Evolutionary conservation across 2,113 vertebrate species (phyloP), one percentile per base, ranked within the genome.

Genomic region (Mastomys natalensis): DNA sequence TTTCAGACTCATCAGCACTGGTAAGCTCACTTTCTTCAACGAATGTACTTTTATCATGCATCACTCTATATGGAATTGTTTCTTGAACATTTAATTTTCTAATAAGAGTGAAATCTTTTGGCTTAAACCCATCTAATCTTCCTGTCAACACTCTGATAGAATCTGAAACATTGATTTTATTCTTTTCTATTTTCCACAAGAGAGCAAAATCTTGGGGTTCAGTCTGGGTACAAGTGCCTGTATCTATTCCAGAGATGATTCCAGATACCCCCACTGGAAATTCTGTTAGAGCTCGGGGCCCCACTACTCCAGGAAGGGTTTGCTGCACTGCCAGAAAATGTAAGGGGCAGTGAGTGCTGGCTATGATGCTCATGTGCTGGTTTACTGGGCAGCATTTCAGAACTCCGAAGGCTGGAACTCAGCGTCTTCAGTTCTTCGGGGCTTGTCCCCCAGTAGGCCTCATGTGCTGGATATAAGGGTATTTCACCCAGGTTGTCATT

Each of bases 201-300:
- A 99, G 93, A 86, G 99, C 99, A 97, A 99, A 99, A 97, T 99
- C 99, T 87, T 99, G 98, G 43, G 99, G 98, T 90, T 99, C 99
- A 19, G 99, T 99, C 97, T 99, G 99, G 22, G 99, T 98, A 96
- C 60, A 29, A 37, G 91, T 92, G 84, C 70, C 97, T 80, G 91
- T 90, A 58, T 98, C 98, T 51, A 89, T 29, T 87, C 3, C 11
- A 9, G 66, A 81, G 0, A 64, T 48, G 1, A 17, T 7, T 26
- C 94, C n/a, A 82, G 64, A 72, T 37, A 95, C 87, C 21, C 94
- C 96, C 93, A 98, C 97, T 78, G 60, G 29, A 66, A 74, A 8
- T 70, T 89, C 89, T 95, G 58, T 80, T 48, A 45, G 0, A 90
- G 93, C 51, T 3, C 90, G 88, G 12, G 43, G 60, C 43, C 97